Conservation (phyloP, 2,888 invertebrate genomes). For the Drosophila mimica region DNA sequence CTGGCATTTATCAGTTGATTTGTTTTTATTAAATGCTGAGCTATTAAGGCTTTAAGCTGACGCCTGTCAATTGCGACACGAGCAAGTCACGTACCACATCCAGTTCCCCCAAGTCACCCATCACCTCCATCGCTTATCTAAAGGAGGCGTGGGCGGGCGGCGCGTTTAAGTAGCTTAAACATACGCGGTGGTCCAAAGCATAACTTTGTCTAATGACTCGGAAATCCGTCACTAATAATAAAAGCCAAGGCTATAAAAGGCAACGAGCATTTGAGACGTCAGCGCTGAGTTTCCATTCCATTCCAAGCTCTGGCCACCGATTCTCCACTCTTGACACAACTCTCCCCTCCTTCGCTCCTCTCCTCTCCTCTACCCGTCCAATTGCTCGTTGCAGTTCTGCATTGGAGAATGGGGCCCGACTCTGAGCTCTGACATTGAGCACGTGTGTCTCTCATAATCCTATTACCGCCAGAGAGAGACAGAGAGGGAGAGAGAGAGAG, state of each 20-base stretch:
- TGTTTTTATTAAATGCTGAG: slow-evolving; percentile 79
- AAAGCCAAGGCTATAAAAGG: slow-evolving; percentile 75
- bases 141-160: slow-evolving; percentile 65
- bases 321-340: slow-evolving; percentile 16
- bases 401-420: slow-evolving; percentile 28
- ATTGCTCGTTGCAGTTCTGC: slow-evolving; percentile 62
- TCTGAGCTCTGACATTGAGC: slow-evolving; percentile 67
- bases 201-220: slow-evolving; percentile 85
- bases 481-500: neutral
- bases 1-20: slow-evolving; percentile 64
- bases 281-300: slow-evolving; percentile 30
- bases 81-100: slow-evolving; percentile 60
- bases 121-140: neutral
- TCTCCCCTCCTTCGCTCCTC: neutral
- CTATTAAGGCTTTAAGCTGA: slow-evolving; percentile 61
- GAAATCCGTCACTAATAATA: slow-evolving; percentile 84
- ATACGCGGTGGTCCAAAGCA: slow-evolving; percentile 82
- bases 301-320: slow-evolving; percentile 13
- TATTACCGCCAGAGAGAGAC: slow-evolving; percentile 55
- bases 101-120: neutral
- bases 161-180: slow-evolving; percentile 83
- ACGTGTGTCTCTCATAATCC: slow-evolving; percentile 79
- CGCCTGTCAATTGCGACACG: slow-evolving; percentile 77
- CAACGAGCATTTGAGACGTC: slow-evolving; percentile 75
- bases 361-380: neutral